Conservation (phyloP, 1,140 invertebrate genomes). For the Procambarus clarkii region DNA sequence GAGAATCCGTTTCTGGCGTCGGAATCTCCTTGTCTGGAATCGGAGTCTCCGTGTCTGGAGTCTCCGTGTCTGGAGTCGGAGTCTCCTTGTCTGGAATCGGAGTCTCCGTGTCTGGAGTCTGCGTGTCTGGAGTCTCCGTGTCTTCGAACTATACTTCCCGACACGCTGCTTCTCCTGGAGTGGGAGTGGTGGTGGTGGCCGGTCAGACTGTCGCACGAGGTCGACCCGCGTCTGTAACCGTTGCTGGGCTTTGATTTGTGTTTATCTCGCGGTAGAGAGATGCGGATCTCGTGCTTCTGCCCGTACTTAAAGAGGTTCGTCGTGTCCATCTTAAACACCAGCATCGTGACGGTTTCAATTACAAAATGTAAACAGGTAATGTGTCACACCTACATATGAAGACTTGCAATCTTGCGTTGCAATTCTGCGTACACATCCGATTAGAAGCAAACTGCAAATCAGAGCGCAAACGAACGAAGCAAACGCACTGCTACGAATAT, state of each 20-base stretch:
- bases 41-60: not conserved
- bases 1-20: not conserved
- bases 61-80: no score
- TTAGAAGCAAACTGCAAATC: no score
- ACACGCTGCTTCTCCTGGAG: not conserved
- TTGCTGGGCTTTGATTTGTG: slow-evolving; percentile 4
- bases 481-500: no score
- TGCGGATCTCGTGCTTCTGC: slow-evolving; percentile 56
- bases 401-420: no score
- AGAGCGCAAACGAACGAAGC: no score
- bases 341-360: slow-evolving; percentile 23
- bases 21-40: not conserved
- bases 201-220: not conserved
- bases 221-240: not conserved
- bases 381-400: no score
- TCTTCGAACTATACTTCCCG: not conserved
- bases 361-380: no score
- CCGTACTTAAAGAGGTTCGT: slow-evolving; percentile 59
- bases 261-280: slow-evolving; percentile 52
- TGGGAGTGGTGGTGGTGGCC: slow-evolving; percentile 25
- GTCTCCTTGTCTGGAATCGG: not conserved
- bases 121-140: not conserved
- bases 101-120: not conserved
- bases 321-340: slow-evolving; percentile 64
- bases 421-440: no score